A percentile compares a stretch with the other conserved stretches of the same genome.
phyloP scores from a whole-genome alignment of 2,888 invertebrate genomes.

The Meteorus cinctellus region DNA sequence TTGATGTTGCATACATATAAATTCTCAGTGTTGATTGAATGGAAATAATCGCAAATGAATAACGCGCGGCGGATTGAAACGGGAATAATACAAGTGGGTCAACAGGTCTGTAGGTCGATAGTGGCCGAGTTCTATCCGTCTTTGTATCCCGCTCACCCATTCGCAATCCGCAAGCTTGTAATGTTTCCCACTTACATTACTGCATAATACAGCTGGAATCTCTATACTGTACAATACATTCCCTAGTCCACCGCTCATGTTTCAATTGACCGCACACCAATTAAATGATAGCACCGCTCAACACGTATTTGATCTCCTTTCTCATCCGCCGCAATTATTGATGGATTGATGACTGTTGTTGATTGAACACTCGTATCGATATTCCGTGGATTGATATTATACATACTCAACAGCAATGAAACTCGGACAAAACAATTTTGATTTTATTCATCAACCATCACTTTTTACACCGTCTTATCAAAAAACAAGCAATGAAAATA shows the following conservation, averaged over 20 bases:
- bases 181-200: conserved; percentile 4
- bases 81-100: conserved; percentile 37
- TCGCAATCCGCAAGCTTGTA: conserved; percentile 7
- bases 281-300: background rate
- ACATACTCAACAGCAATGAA: background rate
- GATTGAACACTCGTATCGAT: background rate
- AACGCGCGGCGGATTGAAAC: conserved; percentile 21
- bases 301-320: conserved; percentile 14
- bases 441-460: conserved; percentile 32
- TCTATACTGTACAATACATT: conserved; percentile 2
- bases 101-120: conserved; percentile 39
- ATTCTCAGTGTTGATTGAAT: background rate
- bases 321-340: background rate
- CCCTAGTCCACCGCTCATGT: conserved; percentile 11
- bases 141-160: conserved; percentile 24
- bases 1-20: background rate
- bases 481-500: conserved; percentile 33
- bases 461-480: conserved; percentile 30
- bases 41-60: conserved; percentile 18
- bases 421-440: conserved; percentile 32
- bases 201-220: conserved; percentile 27
- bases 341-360: background rate
- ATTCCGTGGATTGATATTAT: background rate
- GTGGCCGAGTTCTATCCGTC: conserved; percentile 25
- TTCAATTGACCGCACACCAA: conserved; percentile 16